Conservation (phyloP, 2,797 vertebrate species). For the Avahi laniger region DNA sequence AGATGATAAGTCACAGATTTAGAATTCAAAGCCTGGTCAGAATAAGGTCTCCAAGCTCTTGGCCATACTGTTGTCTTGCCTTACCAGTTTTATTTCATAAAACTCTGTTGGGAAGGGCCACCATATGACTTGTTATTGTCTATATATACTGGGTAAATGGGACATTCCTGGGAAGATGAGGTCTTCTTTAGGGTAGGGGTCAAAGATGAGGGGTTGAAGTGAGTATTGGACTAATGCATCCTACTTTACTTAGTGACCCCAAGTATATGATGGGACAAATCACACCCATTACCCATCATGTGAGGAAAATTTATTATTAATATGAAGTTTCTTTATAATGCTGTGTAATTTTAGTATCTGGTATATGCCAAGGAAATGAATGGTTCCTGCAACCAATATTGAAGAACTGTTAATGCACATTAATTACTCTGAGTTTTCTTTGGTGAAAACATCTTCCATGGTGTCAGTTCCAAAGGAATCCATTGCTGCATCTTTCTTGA, state of each 20-base stretch:
- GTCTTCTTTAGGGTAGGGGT: background rate
- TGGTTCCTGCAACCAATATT: background rate
- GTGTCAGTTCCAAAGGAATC: conserved; percentile 64
- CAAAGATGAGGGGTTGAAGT: background rate
- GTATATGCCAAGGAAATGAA: background rate
- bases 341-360: background rate
- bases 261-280: background rate
- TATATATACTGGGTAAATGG: background rate
- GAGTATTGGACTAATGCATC: background rate
- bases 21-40: background rate
- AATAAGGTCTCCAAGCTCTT: background rate
- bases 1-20: background rate
- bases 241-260: background rate
- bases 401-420: background rate
- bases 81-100: background rate
- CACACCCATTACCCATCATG: background rate
- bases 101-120: background rate
- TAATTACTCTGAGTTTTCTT: background rate
- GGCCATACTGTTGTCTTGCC: background rate
- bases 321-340: background rate
- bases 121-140: background rate
- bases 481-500: conserved; percentile 62
- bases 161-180: background rate
- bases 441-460: conserved; percentile 23
- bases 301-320: background rate